These are phyloP conservation scores for Speoplatyrhinus poulsoni DNA, from an alignment of 2,113 vertebrate genomes.

Conservation along the genomic window DNA sequence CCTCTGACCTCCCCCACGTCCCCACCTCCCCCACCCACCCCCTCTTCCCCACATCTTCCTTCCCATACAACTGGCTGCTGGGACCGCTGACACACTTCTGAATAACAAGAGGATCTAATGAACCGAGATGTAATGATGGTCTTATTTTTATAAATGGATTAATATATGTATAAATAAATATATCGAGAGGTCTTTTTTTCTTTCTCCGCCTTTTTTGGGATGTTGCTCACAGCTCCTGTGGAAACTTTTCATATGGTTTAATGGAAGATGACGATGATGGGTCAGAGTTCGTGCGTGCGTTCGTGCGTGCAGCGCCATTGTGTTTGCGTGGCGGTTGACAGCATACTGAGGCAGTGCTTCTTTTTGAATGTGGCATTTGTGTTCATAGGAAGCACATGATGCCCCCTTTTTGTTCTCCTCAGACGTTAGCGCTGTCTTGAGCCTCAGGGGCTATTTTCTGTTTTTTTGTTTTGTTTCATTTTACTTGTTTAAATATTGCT, in stretches of 20 bases:
- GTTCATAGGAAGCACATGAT: slow-evolving; percentile 74
- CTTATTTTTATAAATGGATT: slow-evolving; percentile 78
- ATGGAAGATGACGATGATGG: slow-evolving; percentile 25
- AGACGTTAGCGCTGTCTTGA: slow-evolving; percentile 74
- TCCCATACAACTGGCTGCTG: slow-evolving; percentile 11
- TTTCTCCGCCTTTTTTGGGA: slow-evolving; percentile 25
- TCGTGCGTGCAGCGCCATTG: slow-evolving; percentile 37
- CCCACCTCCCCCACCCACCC: too few relatives aligned
- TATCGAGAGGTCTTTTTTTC: slow-evolving; percentile 43
- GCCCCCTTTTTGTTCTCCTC: slow-evolving; percentile 45
- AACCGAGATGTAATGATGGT: slow-evolving; percentile 82
- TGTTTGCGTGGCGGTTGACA: slow-evolving; percentile 85
- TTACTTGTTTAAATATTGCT: slow-evolving; percentile 81
- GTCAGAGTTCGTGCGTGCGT: slow-evolving; percentile 8
- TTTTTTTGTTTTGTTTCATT: slow-evolving; percentile 23
- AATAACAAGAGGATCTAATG: slow-evolving; percentile 57
- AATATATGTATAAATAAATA: slow-evolving; percentile 76
- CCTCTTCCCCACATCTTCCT: too few relatives aligned
- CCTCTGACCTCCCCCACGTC: too few relatives aligned
- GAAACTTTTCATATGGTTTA: slow-evolving; percentile 59
- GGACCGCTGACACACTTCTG: slow-evolving; percentile 48
- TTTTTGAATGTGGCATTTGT: slow-evolving; percentile 84
- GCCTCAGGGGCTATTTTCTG: slow-evolving; percentile 81
- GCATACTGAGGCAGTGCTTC: slow-evolving; percentile 82
- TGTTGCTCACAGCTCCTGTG: slow-evolving; percentile 51